Evolutionary conservation across 2,113 vertebrate genomes (phyloP), one percentile per base, ranked within the genome.

Genomic region (Forbesichthys papilliferus): DNA sequence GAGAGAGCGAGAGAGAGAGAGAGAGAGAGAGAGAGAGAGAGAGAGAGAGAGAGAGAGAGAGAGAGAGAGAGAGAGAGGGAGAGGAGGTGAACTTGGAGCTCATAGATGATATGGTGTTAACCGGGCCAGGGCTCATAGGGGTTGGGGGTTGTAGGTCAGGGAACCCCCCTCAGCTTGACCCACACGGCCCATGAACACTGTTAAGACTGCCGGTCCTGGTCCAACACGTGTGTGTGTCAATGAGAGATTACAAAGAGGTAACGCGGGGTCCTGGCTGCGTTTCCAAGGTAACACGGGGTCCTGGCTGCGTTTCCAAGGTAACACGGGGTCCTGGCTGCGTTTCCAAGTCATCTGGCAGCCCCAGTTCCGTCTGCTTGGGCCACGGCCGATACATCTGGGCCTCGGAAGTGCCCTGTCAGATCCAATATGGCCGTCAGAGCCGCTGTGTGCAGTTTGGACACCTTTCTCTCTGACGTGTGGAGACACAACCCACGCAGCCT

Each of bases 371-470:
- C 78, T 82, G 63, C 68, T 73, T 82, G 82, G 83, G 82, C 73
- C 53, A 12, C 18, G 66, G 84, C 83, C 78, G 73, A 78, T 69
- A 79, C 83, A 88, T 86, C 86, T 83, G 83, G 18, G 79, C 69
- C 71, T 84, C 75, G 79, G 88, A 87, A 85, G 85, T 88, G 83
- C 74, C 63, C 82, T 67, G 90, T 86, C 85, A 83, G 60, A 83
- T 52, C 63, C 52, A 77, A 88, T 88, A 70, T 70, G 63, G 62
- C 33, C 46, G 75, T 84, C 84, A 74, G 68, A 69, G 76, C 68
- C 49, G 66, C 84, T 52, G 71, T 73, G 78, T 87, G 48, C 11
- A 67, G 84, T 69, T 83, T 85, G 77, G 74, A 87, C 48, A 56
- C 61, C 74, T 68, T 80, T 79, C 55, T 48, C 69, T 63, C 61